These are phyloP conservation scores for Theocolax elegans DNA, from an alignment of 1,140 invertebrate genomes.

Conservation along the genomic window DNA sequence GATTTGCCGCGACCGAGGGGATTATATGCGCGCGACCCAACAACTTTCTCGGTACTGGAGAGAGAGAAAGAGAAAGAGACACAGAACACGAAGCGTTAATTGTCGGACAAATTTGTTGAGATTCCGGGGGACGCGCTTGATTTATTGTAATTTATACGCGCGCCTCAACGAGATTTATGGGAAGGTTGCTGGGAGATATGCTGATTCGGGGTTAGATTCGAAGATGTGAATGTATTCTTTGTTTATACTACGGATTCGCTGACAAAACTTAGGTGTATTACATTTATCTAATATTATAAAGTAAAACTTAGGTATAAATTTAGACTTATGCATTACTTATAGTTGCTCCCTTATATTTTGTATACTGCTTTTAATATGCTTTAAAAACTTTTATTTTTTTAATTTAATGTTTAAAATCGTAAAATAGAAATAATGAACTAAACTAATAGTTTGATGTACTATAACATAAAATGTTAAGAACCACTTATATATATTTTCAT, in stretches of 20 bases:
- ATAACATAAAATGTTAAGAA: too few relatives aligned
- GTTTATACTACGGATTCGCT: too few relatives aligned
- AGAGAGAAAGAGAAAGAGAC: background rate
- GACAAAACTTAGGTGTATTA: too few relatives aligned
- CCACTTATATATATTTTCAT: too few relatives aligned
- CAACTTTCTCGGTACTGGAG: background rate
- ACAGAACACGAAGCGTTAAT: background rate
- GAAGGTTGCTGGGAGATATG: background rate
- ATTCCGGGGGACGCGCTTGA: constrained; percentile 28
- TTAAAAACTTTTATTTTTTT: background rate
- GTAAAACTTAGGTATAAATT: too few relatives aligned
- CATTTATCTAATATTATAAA: too few relatives aligned
- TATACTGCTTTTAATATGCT: background rate
- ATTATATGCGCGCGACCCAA: background rate
- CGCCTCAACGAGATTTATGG: constrained; percentile 11
- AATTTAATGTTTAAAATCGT: too few relatives aligned
- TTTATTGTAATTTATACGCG: constrained; percentile 40
- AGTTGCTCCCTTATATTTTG: too few relatives aligned
- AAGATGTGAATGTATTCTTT: background rate
- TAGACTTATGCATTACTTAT: background rate
- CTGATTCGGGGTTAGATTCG: background rate
- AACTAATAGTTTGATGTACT: too few relatives aligned
- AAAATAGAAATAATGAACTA: too few relatives aligned
- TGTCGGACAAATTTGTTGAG: constrained; percentile 32
- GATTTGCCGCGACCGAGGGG: too few relatives aligned